Conservation (phyloP, 1,140 invertebrate genomes). For the Melipona quadrifasciata region DNA sequence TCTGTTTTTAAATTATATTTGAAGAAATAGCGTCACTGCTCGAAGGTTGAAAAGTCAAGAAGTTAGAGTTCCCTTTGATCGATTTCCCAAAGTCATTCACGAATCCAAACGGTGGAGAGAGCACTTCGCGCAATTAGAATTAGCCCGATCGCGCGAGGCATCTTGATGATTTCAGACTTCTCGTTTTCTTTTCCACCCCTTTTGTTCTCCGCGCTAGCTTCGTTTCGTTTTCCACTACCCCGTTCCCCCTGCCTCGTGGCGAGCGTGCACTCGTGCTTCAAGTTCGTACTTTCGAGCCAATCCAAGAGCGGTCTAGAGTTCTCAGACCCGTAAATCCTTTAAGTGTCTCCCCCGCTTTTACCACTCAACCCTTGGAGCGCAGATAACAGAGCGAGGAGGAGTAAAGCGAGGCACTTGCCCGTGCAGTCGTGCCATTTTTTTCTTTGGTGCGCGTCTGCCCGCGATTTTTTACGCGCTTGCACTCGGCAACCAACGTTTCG, state of each 20-base stretch:
- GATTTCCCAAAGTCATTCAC: neutral
- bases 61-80: too few species aligned
- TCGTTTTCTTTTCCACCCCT: neutral
- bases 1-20: too few species aligned
- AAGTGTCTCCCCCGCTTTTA: constrained; percentile 73
- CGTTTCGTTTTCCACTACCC: constrained; percentile 5
- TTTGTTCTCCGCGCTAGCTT: neutral
- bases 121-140: constrained; percentile 15
- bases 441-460: constrained; percentile 63
- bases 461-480: constrained; percentile 38
- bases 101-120: neutral
- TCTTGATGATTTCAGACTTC: neutral
- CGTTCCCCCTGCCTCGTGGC: neutral
- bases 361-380: constrained; percentile 59
- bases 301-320: constrained; percentile 72
- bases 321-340: constrained; percentile 78
- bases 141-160: neutral
- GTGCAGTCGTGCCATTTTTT: constrained; percentile 72
- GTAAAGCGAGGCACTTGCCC: constrained; percentile 58
- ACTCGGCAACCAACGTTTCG: constrained; percentile 30
- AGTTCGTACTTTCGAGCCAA: constrained; percentile 64
- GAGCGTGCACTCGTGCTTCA: constrained; percentile 57
- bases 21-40: too few species aligned
- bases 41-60: too few species aligned
- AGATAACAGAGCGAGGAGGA: constrained; percentile 59